phyloP scores from a whole-genome alignment of 2,797 vertebrate species.

The Dermochelys coriacea region DNA sequence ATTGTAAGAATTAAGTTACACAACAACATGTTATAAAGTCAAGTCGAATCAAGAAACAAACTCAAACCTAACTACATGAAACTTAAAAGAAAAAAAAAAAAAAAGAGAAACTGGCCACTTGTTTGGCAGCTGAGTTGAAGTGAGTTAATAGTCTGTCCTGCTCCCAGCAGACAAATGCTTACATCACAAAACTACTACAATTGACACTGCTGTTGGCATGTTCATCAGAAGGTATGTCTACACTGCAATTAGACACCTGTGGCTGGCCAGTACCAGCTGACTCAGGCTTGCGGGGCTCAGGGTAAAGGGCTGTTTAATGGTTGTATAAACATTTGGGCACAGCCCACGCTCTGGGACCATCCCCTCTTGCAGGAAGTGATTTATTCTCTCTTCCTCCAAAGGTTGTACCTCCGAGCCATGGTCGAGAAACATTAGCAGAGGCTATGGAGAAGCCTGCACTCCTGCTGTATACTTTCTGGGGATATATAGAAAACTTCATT shows the following conservation, averaged over 20 bases:
- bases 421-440: fast-evolving
- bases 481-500: neutral
- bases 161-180: neutral
- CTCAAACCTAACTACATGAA: neutral
- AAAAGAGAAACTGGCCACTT: fast-evolving
- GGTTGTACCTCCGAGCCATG: neutral
- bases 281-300: too few relatives aligned
- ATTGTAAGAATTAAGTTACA: neutral
- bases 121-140: neutral
- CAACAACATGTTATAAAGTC: neutral
- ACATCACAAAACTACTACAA: fast-evolving
- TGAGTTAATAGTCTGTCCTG: neutral
- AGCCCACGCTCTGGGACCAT: neutral
- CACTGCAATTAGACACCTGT: neutral
- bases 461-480: neutral
- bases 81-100: neutral
- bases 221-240: too few relatives aligned
- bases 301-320: too few relatives aligned
- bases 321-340: too few relatives aligned
- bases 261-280: too few relatives aligned
- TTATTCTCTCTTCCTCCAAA: fast-evolving
- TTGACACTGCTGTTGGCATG: neutral
- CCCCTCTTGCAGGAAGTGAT: fast-evolving
- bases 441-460: neutral
- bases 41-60: neutral